phyloP scores from a whole-genome alignment of 2,797 vertebrate genomes.

The Nyctibius grandis region DNA sequence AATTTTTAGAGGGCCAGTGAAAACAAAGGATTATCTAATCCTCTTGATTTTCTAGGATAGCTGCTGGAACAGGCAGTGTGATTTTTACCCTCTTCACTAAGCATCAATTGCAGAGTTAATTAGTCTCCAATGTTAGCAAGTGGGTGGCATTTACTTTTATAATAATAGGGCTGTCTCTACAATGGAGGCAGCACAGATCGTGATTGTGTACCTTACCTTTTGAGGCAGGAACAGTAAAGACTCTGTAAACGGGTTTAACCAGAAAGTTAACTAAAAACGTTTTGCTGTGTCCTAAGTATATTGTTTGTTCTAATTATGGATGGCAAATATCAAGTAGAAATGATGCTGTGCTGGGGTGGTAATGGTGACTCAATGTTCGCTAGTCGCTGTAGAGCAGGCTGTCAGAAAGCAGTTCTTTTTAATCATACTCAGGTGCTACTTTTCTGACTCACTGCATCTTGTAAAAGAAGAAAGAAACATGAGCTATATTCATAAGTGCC shows the following conservation, averaged over 20 bases:
- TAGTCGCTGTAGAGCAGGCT: background rate
- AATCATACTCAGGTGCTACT: background rate
- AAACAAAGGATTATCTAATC: background rate
- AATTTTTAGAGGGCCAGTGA: accelerated
- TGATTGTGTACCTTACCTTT: background rate
- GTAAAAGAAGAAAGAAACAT: conserved; percentile 29
- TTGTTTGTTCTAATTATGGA: conserved; percentile 33
- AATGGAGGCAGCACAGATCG: background rate
- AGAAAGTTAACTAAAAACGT: conserved; percentile 1
- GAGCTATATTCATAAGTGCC: background rate
- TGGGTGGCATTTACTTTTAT: conserved; percentile 35
- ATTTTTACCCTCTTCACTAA: background rate
- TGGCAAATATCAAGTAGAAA: conserved; percentile 19
- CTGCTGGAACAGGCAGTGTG: background rate
- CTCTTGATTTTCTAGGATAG: background rate
- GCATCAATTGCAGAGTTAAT: conserved; percentile 18
- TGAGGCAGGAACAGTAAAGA: background rate
- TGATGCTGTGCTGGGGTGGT: background rate
- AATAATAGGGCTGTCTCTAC: background rate
- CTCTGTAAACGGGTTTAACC: background rate
- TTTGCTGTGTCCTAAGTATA: background rate
- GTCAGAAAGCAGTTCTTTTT: conserved; percentile 29
- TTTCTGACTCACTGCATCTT: conserved; percentile 46
- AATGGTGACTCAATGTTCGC: conserved; percentile 29
- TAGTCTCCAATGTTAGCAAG: background rate